phyloP scores from a whole-genome alignment of 2,888 invertebrate species.

The Alloscopus bannaensis region DNA sequence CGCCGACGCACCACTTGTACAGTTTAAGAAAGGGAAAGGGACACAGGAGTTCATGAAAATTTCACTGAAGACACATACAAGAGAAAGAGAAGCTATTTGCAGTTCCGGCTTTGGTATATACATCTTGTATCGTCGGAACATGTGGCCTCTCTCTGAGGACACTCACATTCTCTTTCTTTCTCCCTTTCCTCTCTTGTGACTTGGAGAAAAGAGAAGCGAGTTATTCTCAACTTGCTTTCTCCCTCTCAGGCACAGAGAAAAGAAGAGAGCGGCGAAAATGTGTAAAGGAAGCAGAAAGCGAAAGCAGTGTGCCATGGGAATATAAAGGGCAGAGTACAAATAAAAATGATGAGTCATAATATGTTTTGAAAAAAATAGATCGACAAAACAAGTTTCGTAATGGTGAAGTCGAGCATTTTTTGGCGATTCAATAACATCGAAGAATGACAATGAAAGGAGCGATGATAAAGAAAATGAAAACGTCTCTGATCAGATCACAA shows the following conservation, averaged over 20 bases:
- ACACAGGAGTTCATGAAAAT: neutral
- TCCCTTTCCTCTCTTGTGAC: neutral
- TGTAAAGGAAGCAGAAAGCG: no score
- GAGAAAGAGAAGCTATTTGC: neutral
- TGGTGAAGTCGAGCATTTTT: no score
- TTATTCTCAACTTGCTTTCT: neutral
- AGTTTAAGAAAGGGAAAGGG: slow-evolving; percentile 28
- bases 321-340: no score
- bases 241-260: neutral
- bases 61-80: slow-evolving; percentile 31
- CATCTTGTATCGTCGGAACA: slow-evolving; percentile 3
- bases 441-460: slow-evolving; percentile 19
- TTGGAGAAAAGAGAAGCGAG: neutral
- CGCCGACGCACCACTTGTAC: no score
- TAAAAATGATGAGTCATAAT: no score
- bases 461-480: no score
- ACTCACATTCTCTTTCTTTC: slow-evolving; percentile 4
- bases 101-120: slow-evolving; percentile 9
- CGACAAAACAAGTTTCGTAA: no score
- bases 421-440: slow-evolving; percentile 42
- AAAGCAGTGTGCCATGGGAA: no score
- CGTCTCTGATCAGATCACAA: no score
- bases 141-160: slow-evolving; percentile 1
- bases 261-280: no score
- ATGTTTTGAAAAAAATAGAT: no score